phyloP scores from a whole-genome alignment of 2,888 invertebrate species.

The Phengaris arion region DNA sequence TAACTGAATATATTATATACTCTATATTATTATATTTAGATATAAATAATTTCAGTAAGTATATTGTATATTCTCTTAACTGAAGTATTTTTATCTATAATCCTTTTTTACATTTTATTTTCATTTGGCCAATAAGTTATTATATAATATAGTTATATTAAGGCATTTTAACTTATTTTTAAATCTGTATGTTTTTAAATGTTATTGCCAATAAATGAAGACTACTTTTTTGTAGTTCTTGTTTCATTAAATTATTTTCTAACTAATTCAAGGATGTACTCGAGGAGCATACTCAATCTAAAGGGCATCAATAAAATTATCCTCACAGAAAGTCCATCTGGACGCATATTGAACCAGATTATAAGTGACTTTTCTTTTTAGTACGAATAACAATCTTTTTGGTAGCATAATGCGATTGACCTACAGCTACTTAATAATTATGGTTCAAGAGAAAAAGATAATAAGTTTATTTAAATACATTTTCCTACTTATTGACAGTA shows the following conservation, averaged over 20 bases:
- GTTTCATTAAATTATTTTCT: no score
- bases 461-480: constrained; percentile 23
- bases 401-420: constrained; percentile 13
- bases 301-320: not conserved
- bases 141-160: no score
- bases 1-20: not conserved
- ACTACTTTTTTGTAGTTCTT: no score
- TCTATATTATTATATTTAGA: not conserved
- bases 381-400: constrained; percentile 15
- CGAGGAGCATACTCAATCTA: not conserved
- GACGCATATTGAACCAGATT: not conserved
- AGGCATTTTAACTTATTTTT: no score
- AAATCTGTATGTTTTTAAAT: no score
- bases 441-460: constrained; percentile 16
- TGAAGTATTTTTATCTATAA: no score
- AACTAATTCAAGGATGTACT: not conserved
- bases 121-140: no score
- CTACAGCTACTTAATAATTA: constrained; percentile 20
- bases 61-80: no score
- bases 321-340: not conserved
- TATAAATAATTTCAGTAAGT: no score
- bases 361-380: constrained; percentile 13
- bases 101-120: no score
- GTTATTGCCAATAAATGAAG: no score
- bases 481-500: constrained; percentile 27